Evolutionary conservation across 2,113 vertebrate genomes (phyloP).

Genomic region (Zosterops japonicus): DNA sequence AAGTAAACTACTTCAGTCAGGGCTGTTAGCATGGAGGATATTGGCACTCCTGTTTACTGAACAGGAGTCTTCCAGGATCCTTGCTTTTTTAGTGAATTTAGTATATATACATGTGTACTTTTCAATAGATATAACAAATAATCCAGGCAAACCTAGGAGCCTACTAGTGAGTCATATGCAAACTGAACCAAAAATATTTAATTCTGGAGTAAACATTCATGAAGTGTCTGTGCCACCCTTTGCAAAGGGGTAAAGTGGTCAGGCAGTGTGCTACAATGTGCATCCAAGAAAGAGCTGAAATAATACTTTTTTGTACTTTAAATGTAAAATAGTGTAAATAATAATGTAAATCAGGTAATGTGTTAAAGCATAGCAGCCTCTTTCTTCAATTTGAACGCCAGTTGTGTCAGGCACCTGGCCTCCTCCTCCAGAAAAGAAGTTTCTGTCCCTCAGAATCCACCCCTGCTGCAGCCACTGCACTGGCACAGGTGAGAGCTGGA

Average conservation of each 20-base stretch:
- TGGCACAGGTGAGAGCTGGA: not conserved
- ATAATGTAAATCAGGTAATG: not conserved
- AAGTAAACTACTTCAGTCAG: not conserved
- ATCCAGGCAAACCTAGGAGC: not conserved
- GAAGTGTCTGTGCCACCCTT: not conserved
- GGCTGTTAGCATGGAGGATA: not conserved
- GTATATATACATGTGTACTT: not conserved
- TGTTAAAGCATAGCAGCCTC: not conserved
- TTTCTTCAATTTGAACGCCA: not conserved
- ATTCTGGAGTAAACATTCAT: not conserved
- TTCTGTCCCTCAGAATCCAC: not conserved
- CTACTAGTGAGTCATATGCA: not conserved
- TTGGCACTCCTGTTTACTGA: not conserved
- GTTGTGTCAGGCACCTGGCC: not conserved
- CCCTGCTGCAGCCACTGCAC: not conserved
- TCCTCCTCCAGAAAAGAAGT: not conserved
- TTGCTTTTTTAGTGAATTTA: not conserved
- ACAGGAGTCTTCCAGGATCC: not conserved
- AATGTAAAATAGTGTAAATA: not conserved
- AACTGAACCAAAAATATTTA: not conserved
- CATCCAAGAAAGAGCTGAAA: not conserved
- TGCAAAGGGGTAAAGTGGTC: not conserved
- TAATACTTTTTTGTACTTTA: not conserved
- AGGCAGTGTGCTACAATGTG: not conserved
- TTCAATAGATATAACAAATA: not conserved